phyloP scores from a whole-genome alignment of 1,140 invertebrate species.

The Eulimnadia texana region DNA sequence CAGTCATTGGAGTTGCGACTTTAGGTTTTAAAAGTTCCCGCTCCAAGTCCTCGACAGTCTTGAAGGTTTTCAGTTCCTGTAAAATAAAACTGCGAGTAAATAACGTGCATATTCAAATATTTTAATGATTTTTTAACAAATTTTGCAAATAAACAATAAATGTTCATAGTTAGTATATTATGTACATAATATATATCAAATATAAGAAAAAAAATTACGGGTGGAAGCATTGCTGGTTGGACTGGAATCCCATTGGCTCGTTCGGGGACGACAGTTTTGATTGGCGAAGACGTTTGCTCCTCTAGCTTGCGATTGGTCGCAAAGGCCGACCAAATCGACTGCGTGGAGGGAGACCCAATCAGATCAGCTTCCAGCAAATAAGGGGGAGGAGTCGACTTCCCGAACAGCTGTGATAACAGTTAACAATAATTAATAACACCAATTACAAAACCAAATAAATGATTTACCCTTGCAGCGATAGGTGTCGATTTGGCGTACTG shows the following conservation, averaged over 20 bases:
- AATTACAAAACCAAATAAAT: not conserved
- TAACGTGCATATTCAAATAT: too few species aligned
- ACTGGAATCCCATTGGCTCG: not conserved
- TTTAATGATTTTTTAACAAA: too few species aligned
- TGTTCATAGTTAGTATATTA: too few species aligned
- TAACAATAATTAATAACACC: not conserved
- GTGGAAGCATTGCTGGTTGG: too few species aligned
- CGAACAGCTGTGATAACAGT: slow-evolving; percentile 1
- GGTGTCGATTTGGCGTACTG: not conserved
- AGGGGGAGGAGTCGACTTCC: slow-evolving; percentile 25
- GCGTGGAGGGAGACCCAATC: slow-evolving; percentile 22
- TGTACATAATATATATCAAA: too few species aligned
- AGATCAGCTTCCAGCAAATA: slow-evolving; percentile 27
- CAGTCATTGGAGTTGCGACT: not conserved
- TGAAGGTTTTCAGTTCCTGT: slow-evolving; percentile 17
- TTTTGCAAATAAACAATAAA: too few species aligned
- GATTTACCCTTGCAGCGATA: not conserved
- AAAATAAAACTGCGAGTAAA: not conserved
- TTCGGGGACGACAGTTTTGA: not conserved
- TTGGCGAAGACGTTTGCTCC: not conserved
- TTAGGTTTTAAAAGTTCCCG: slow-evolving; percentile 20
- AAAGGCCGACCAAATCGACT: slow-evolving; percentile 18
- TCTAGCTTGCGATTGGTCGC: not conserved
- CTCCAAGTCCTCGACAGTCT: slow-evolving; percentile 30
- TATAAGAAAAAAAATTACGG: too few species aligned